These are phyloP conservation scores for Vicugna pacos DNA, from an alignment of 2,113 vertebrate species.

Conservation along the genomic window DNA sequence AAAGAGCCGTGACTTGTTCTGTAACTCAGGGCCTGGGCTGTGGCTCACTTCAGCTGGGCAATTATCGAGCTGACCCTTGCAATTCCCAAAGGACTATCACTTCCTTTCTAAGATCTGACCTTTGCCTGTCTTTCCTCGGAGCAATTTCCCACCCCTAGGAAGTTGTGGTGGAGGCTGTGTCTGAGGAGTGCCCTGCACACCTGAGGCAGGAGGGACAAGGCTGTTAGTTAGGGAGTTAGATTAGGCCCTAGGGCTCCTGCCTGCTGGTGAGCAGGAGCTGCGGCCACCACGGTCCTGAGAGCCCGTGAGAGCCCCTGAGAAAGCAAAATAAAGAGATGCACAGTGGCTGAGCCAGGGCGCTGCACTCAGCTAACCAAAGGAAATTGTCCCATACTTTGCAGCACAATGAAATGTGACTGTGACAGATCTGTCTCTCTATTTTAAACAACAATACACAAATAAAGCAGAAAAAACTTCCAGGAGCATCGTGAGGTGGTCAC, in stretches of 20 bases:
- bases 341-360: background rate
- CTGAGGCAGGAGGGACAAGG: background rate
- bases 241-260: background rate
- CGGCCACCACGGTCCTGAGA: accelerated
- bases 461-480: background rate
- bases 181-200: accelerated
- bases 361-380: background rate
- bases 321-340: background rate
- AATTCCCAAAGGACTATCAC: background rate
- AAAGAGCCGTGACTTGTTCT: background rate
- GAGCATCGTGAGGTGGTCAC: accelerated
- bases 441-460: background rate
- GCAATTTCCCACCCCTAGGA: background rate
- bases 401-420: too few relatives aligned
- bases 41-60: background rate
- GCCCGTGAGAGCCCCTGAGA: accelerated
- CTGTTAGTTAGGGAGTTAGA: background rate
- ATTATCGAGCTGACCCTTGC: slow-evolving; percentile 28
- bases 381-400: accelerated
- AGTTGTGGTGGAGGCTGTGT: background rate
- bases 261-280: background rate
- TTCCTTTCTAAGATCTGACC: slow-evolving; percentile 40
- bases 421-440: background rate
- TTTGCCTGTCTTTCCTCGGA: slow-evolving; percentile 3
- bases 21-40: background rate